A percentile compares a stretch with the other conserved stretches of the same genome.
phyloP scores from a whole-genome alignment of 2,113 vertebrate genomes.

The Silurus meridionalis region DNA sequence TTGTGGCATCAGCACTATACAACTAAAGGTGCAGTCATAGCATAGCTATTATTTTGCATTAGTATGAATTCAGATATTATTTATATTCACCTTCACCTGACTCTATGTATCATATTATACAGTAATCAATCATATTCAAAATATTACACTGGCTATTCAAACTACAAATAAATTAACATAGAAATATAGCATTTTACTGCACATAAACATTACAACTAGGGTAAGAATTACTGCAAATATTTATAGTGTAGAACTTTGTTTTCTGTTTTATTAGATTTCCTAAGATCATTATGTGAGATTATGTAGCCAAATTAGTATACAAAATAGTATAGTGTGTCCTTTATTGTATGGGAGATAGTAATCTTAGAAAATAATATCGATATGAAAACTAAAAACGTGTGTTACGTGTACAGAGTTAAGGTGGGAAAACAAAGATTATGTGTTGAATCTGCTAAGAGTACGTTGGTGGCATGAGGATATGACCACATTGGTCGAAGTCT shows the following conservation, averaged over 20 bases:
- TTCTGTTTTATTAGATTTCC: not conserved
- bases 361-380: not conserved
- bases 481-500: conserved; percentile 61
- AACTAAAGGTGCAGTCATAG: not conserved
- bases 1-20: conserved; percentile 42
- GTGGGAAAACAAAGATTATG: conserved; percentile 48
- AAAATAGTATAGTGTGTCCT: not conserved
- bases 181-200: not conserved
- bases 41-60: no score
- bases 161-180: not conserved
- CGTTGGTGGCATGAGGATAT: conserved; percentile 52
- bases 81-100: not conserved
- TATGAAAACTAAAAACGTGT: not conserved
- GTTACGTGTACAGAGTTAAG: conserved; percentile 14
- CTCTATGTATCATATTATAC: not conserved
- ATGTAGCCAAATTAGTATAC: not conserved
- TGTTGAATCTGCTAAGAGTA: conserved; percentile 45
- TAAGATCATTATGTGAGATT: not conserved
- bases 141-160: not conserved
- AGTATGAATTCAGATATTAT: not conserved
- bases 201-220: not conserved
- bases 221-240: not conserved
- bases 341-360: conserved; percentile 1
- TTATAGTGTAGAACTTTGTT: not conserved
- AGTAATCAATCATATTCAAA: not conserved